Base-by-base conservation (phyloP, 2,888 invertebrate species). In the Anticlea derivata region DNA sequence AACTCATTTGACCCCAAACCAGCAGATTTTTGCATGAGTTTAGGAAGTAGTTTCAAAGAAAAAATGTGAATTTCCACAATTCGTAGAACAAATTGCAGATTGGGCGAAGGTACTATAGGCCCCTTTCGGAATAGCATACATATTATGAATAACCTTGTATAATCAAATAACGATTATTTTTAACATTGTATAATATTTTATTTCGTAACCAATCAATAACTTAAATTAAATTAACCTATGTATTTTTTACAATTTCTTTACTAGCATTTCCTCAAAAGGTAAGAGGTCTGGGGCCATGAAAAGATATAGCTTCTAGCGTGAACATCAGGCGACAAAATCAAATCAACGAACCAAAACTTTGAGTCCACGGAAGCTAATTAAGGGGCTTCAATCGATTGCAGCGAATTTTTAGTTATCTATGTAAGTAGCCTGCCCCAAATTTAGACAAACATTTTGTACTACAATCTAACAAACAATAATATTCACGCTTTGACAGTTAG, bases 131-230 rank as follows among this genome's bases (percentile, higher is more conserved):
- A 17, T 17, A 17, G 17, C 2, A 3, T 17, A 17, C 17, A 2
- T 3, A 17, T 17, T 3, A 3, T 17, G 17, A 17, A 17, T 17
- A 3, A 17, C 12, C 31, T 7, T 31, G 13, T 3, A 31, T 12
- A 39, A 39, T 12, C 24, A 30, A 40, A 29, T 5, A 49, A 30
- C 13, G 5, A 12, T 24, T 7, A 20, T 43, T 31, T 17, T 29
- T 7, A 52, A 48, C 52, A 52, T 47, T 43, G 34, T 43, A 52
- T 52, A 52, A 37, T 46, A 51, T 46, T 52, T 51, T 48, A 48
- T 43, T 52, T 43, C 31, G 39, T 10, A 51, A 35, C 41, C 27
- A 52, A 37, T 54, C 33, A 37, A 46, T 50, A 50, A 54, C 49
- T 49, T 48, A 49, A 10, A 47, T 47, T 51, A 38, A 22, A 41